Conservation (phyloP, 2,888 invertebrate genomes). For the Mesodorylaimus sp. region DNA sequence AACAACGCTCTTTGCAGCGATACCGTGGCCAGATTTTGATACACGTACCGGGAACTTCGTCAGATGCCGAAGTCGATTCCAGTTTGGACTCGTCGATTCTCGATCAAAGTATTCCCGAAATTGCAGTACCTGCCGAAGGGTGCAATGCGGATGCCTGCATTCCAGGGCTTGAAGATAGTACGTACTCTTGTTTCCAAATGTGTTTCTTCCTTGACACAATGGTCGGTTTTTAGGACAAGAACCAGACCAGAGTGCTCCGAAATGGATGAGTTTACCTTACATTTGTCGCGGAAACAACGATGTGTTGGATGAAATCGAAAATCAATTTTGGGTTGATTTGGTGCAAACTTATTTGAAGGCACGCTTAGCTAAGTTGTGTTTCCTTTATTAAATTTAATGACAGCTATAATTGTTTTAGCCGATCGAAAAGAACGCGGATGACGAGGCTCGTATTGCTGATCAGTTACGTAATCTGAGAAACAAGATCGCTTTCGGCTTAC, state of each 20-base stretch:
- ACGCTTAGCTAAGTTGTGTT: neutral
- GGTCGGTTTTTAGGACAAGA: too few relatives aligned
- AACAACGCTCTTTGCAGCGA: too few relatives aligned
- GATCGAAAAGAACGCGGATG: slow-evolving; percentile 18
- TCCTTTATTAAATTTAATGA: neutral
- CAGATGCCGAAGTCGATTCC: too few relatives aligned
- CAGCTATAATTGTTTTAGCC: slow-evolving; percentile 16
- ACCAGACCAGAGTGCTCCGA: neutral
- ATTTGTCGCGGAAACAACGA: slow-evolving; percentile 19
- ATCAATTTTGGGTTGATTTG: slow-evolving; percentile 32
- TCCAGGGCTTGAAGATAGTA: too few relatives aligned
- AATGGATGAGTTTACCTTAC: slow-evolving; percentile 11
- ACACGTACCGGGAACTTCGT: too few relatives aligned
- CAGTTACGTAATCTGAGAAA: slow-evolving; percentile 85
- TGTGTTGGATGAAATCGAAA: slow-evolving; percentile 40
- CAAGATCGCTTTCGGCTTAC: slow-evolving; percentile 73
- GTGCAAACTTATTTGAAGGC: slow-evolving; percentile 27
- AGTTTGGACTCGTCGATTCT: too few relatives aligned
- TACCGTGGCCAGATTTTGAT: too few relatives aligned
- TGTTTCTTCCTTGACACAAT: too few relatives aligned
- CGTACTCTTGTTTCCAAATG: too few relatives aligned
- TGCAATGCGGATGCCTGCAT: too few relatives aligned
- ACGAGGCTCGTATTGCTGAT: slow-evolving; percentile 19
- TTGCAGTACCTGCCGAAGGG: too few relatives aligned
- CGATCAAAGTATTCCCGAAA: too few relatives aligned